These are phyloP conservation scores for Anguilla anguilla DNA, from an alignment of 2,797 vertebrate genomes.

Conservation along the genomic window DNA sequence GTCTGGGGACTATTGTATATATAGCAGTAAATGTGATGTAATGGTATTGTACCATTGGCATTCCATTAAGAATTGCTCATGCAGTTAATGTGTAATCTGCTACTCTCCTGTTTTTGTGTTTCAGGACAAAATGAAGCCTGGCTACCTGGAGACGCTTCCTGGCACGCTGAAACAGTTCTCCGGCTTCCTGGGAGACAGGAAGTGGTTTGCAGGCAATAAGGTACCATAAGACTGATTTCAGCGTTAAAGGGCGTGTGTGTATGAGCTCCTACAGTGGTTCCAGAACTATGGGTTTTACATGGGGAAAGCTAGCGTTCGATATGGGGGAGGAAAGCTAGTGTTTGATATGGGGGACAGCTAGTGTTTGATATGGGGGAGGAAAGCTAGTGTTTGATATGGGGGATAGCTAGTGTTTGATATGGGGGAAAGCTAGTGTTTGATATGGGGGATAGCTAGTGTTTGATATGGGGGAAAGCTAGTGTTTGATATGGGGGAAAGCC, in stretches of 20 bases:
- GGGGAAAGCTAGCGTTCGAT: neutral
- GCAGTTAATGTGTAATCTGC: neutral
- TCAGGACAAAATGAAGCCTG: conserved; percentile 65
- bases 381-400: no score
- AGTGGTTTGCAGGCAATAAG: conserved; percentile 92
- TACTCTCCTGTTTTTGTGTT: neutral
- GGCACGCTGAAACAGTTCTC: conserved; percentile 79
- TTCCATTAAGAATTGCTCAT: neutral
- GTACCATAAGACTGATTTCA: conserved; percentile 46
- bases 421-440: no score
- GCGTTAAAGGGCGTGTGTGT: neutral
- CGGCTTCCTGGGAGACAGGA: conserved; percentile 70
- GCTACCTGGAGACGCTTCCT: conserved; percentile 64
- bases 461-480: no score
- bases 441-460: no score
- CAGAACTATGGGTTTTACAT: neutral
- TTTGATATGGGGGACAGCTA: no score
- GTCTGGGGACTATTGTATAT: neutral
- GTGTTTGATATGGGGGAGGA: neutral
- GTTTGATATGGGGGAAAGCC: neutral
- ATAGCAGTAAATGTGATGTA: neutral
- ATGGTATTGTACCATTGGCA: neutral
- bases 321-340: no score
- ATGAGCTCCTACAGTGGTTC: neutral
- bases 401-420: no score